Evolutionary conservation across 2,797 vertebrate genomes (phyloP).

Genomic region (Myiotriccus ornatus): DNA sequence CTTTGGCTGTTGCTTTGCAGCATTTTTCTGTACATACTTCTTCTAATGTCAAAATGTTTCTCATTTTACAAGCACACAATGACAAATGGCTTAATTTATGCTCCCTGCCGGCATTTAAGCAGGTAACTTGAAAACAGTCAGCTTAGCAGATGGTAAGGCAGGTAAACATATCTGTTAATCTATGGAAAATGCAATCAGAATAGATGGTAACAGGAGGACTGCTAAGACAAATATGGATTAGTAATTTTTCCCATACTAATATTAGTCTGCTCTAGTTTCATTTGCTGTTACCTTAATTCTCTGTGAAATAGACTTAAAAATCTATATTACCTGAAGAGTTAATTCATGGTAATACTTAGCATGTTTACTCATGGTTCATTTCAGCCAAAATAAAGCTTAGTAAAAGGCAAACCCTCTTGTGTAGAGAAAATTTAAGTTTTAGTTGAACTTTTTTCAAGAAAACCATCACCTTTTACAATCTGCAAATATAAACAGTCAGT

Average conservation of each 20-base stretch:
- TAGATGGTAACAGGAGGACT: not conserved
- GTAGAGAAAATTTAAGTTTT: not conserved
- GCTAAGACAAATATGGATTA: not conserved
- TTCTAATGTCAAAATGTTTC: not conserved
- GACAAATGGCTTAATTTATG: conserved; percentile 1
- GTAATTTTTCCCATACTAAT: not conserved
- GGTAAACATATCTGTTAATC: not conserved
- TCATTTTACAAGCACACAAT: not conserved
- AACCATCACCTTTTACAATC: not conserved
- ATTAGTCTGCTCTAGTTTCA: not conserved
- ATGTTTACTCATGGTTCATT: not conserved
- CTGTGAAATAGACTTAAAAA: not conserved
- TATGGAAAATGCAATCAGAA: not conserved
- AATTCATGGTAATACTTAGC: not conserved
- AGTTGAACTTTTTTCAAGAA: not conserved
- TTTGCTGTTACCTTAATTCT: not conserved
- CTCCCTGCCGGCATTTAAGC: not conserved
- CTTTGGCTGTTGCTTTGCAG: not conserved
- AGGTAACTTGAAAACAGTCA: not conserved
- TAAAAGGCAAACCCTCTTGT: not conserved
- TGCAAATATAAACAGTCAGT: not conserved
- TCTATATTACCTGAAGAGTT: not conserved
- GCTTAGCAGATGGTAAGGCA: conserved; percentile 4
- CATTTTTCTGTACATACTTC: not conserved
- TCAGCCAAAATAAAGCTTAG: not conserved